Evolutionary conservation across 2,113 vertebrate species (phyloP), one percentile per base, ranked within the genome.

Genomic region (Campylomormyrus tamandua): DNA sequence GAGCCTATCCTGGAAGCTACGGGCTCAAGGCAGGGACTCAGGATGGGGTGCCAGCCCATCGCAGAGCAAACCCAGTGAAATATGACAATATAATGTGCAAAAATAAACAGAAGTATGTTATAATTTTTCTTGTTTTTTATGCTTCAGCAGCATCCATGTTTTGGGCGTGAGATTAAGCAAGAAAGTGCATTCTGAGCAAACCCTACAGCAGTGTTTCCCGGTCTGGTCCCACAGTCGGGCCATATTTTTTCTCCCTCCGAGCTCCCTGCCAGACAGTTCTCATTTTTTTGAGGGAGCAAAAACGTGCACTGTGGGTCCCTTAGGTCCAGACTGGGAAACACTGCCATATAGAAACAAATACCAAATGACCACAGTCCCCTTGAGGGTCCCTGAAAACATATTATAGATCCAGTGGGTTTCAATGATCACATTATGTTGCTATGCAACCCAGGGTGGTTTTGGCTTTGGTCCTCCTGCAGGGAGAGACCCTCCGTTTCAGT

Each of bases 371-470:
- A 83, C 42, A 48, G 31, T 62, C 88, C 83, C 19, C 53, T 87
- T 53, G 90, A 89, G 70, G 50, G 92, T 91, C 92, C 92, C 90
- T 92, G 4, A 88, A 90, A 91, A 90, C 53, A 91, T 90, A 56
- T 83, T 88, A 91, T 92, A 93, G 92, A 94, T 93, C 94, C 91
- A 50, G 88, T 92, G 93, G 93, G 58, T 89, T 89, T 91, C 91
- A 89, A 49, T 88, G 87, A 89, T 92, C 90, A 92, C 86, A 80
- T 87, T 88, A 91, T 58, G 95, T 96, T 96, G 95, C 96, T 92
- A 94, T 89, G 95, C 95, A 95, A 96, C 95, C 80, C 87, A 83
- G 66, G 87, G 89, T 91, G 93, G 94, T 52, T 52, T 52, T 52
- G 50, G 89, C 92, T 90, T 89, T 11, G 62, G 85, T 83, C 50